Percentiles rank a stretch among this genome's conserved stretches.
phyloP scores from a whole-genome alignment of 2,888 invertebrate genomes.

The Drosophila maculinotata region DNA sequence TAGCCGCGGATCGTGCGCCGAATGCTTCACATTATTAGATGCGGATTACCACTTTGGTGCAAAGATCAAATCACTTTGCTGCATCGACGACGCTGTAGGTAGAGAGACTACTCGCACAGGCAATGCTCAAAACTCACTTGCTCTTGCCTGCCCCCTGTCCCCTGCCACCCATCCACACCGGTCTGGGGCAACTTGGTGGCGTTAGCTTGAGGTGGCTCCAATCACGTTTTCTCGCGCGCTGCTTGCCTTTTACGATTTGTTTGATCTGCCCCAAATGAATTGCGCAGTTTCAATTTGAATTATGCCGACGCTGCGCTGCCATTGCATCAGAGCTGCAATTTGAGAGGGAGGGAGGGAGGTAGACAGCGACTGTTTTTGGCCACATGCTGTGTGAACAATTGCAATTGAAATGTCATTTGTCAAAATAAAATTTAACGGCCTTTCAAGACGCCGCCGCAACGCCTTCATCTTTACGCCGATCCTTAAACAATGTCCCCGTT shows the following conservation, averaged over 20 bases:
- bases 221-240: constrained; percentile 75
- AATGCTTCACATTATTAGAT: constrained; percentile 83
- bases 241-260: constrained; percentile 78
- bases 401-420: constrained; percentile 84
- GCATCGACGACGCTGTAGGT: constrained; percentile 65
- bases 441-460: constrained; percentile 59
- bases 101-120: too few relatives aligned
- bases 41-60: constrained; percentile 81
- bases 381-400: constrained; percentile 67
- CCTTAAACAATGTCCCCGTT: constrained; percentile 19
- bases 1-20: constrained; percentile 77
- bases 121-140: constrained; percentile 13
- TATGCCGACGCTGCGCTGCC: constrained; percentile 51
- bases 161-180: not conserved
- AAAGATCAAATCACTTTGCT: constrained; percentile 81
- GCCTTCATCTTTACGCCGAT: constrained; percentile 22
- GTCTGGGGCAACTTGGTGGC: constrained; percentile 42
- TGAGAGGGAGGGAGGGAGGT: too few relatives aligned
- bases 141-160: constrained; percentile 4
- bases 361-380: constrained; percentile 10
- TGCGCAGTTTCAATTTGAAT: constrained; percentile 78
- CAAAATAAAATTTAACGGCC: constrained; percentile 79
- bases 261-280: constrained; percentile 78
- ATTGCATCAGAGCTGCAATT: constrained; percentile 17
- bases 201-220: constrained; percentile 74